Percentiles rank a stretch among this genome's conserved stretches.
Conservation (phyloP, 2,888 invertebrate genomes). For the Himalopsyche kuldschensis region DNA sequence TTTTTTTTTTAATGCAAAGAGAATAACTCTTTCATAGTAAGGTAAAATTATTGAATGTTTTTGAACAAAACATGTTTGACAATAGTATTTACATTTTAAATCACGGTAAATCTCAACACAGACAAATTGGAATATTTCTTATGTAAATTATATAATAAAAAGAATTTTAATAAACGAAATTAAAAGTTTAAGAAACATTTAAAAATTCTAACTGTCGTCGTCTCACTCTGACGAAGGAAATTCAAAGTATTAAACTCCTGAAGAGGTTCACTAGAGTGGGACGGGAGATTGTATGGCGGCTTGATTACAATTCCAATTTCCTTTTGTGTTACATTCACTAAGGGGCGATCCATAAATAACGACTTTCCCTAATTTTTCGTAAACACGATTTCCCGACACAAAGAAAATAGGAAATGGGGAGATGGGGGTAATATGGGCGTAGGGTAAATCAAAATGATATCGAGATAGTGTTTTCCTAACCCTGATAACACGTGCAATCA, state of each 20-base stretch:
- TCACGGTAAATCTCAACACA: no score
- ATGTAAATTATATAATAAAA: no score
- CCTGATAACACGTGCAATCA: neutral
- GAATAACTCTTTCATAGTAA: no score
- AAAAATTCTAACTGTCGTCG: neutral
- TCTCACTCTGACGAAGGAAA: neutral
- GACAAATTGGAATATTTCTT: no score
- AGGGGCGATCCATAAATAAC: conserved; percentile 27
- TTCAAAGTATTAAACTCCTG: neutral
- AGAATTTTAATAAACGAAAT: no score
- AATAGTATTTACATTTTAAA: no score
- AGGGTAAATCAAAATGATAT: neutral
- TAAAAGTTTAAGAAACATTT: neutral
- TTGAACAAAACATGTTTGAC: no score
- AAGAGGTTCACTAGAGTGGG: neutral
- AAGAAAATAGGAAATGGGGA: neutral
- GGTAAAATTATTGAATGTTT: no score
- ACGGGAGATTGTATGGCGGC: conserved; percentile 13
- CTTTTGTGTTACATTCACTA: conserved; percentile 13
- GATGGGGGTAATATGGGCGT: neutral
- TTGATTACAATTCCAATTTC: conserved; percentile 34
- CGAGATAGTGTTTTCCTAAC: neutral
- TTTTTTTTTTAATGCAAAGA: no score
- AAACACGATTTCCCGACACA: conserved; percentile 34
- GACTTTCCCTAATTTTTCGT: conserved; percentile 31